Base-by-base conservation (phyloP, 2,797 vertebrate species). In the Sebastes jordani region DNA sequence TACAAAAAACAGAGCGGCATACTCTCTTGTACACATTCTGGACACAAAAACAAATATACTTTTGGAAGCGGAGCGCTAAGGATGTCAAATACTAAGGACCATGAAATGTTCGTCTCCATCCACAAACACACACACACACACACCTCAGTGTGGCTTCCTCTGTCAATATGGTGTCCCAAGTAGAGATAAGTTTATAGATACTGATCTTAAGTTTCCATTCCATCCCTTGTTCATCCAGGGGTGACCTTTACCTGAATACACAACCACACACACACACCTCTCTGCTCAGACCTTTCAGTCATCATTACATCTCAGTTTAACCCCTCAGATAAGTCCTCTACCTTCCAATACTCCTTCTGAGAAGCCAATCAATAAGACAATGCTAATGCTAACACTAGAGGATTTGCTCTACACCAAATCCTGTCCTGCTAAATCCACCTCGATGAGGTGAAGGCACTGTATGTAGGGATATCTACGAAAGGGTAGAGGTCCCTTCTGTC, bases 111-210 rank as follows among this genome's bases (percentile, higher is more conserved):
- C 4, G n/a, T 73, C 7, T 7, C 13, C 65, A 55, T 54, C 42
- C 70, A 38, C 38, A 66, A 22, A 66, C 4, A 60, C 30, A 54
- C 11, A 54, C 11, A 66, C 2, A 27, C 27, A 38, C 13, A 60
- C 38, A 54, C 11, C 6, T 6, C 25, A 32, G n/a, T 30, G 5
- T 66, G 66, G 76, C 74, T 67, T 69, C 42, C 72, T 66, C 69
- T 84, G 73, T 86, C 86, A 90, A 80, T 87, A 82, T 78, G 38
- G 22, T 61, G 25, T 54, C 54, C 58, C 56, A 56, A 71, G 67
- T 54, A 73, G 81, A 77, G 77, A 66, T 78, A 64, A 61, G 64
- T 74, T 69, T 69, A 62, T 56, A 67, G 76, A 83, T 83, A 86
- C 36, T 54, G 74, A 91, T 87, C 80, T 82, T 20, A 76, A 75